Evolutionary conservation across 2,888 invertebrate genomes (phyloP).

Genomic region (Lapara coniferarum): DNA sequence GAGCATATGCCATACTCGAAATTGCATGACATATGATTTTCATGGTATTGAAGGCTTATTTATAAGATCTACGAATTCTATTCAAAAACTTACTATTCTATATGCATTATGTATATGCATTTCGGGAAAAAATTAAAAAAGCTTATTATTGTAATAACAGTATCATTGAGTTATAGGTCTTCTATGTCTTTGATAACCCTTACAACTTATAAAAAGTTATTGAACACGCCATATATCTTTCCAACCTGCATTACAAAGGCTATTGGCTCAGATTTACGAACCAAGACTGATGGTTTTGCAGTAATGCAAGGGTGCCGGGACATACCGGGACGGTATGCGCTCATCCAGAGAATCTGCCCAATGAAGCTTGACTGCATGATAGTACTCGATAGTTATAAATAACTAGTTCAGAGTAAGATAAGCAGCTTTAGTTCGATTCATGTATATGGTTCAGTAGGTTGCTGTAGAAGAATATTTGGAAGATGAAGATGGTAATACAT

Average conservation of each 20-base stretch:
- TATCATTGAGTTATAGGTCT: background rate
- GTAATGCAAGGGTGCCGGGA: conserved; percentile 14
- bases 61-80: too few species aligned
- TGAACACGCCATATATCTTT: background rate
- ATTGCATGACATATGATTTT: too few species aligned
- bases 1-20: too few species aligned
- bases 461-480: too few species aligned
- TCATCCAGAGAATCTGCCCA: background rate
- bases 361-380: conserved; percentile 2
- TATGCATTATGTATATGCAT: too few species aligned
- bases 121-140: too few species aligned
- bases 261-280: background rate
- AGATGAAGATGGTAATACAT: too few species aligned
- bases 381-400: background rate
- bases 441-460: too few species aligned
- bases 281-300: conserved; percentile 19
- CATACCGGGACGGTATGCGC: background rate
- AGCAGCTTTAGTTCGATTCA: too few species aligned
- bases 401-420: background rate
- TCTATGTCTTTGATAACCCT: background rate
- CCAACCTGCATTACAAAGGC: background rate
- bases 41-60: too few species aligned
- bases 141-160: too few species aligned
- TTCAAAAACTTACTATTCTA: too few species aligned
- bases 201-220: background rate